Percentiles rank a stretch among this genome's conserved stretches.
These are phyloP conservation scores for Linnaemya vulpina DNA, from an alignment of 2,888 invertebrate genomes.

Conservation along the genomic window DNA sequence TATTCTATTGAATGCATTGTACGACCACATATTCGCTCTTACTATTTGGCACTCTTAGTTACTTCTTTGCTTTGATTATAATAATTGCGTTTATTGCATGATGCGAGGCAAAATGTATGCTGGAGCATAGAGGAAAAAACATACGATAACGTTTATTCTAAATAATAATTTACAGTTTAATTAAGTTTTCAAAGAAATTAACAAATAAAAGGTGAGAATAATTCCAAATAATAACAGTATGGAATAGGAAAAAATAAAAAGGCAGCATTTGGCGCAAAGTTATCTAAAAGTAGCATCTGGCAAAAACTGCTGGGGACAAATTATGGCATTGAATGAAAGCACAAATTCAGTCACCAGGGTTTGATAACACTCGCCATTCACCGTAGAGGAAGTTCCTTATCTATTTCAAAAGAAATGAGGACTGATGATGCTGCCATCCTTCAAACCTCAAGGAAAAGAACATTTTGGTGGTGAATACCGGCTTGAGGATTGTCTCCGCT, in stretches of 20 bases:
- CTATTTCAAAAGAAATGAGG: too few species aligned
- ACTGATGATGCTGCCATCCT: too few species aligned
- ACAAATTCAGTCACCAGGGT: too few species aligned
- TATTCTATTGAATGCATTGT: background rate
- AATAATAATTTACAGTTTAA: slow-evolving; percentile 11
- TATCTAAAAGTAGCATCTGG: too few species aligned
- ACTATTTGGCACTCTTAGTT: background rate
- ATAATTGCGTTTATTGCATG: slow-evolving; percentile 18
- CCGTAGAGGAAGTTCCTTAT: too few species aligned
- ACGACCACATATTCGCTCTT: background rate
- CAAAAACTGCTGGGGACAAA: too few species aligned
- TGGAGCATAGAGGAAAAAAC: background rate
- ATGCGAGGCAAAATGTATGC: background rate
- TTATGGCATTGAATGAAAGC: too few species aligned
- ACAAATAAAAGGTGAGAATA: background rate
- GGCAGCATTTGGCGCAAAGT: background rate
- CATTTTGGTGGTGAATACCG: too few species aligned
- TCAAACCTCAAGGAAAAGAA: too few species aligned
- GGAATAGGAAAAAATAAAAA: background rate
- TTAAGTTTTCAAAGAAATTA: slow-evolving; percentile 12
- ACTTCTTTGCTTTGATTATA: slow-evolving; percentile 11
- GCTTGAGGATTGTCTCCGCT: too few species aligned
- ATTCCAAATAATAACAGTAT: background rate
- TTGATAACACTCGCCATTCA: too few species aligned
- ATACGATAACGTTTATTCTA: slow-evolving; percentile 32